Base-by-base conservation (phyloP, 1,140 invertebrate genomes). In the Tenebrio molitor region DNA sequence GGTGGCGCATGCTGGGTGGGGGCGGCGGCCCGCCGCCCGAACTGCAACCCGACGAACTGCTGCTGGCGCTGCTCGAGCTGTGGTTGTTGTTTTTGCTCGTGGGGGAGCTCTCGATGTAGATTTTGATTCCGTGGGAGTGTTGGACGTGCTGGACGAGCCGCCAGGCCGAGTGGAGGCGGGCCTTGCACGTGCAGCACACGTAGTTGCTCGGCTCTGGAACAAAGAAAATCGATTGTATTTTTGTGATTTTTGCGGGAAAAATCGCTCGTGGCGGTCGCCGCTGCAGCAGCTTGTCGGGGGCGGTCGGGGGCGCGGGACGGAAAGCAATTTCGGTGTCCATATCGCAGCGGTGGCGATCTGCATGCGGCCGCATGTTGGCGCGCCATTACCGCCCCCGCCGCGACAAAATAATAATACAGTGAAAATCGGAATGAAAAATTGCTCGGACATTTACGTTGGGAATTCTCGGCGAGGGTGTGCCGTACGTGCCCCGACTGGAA, bases 121-220 rank as follows among this genome's bases (percentile, higher is more conserved):
- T 95, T 82, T 96, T 94, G 70, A 97, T 91, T 14, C 96, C 96
- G 82, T 98, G 97, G 46, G 92, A 90, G 75, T 93, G 93, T 84
- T 99, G 97, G 12, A 94, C 96, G 82, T 99, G 97, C 82, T 98
- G 96, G 7, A 99, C 88, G 72, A 99, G 86, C 42, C 91, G 88
- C 97, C 97, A 99, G 0, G 97, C 96, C 16, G 96, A 97, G 75
- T 91, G 90, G 62, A 95, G 90, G 39, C 93, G 90, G 63, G 93
- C 91, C 76, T 96, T 96, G 85, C 97, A 99, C 25, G 96, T 97
- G 12, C 91, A 96, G 84, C 97, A 99, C 36, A 96, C 91, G 82
- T 97, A 94, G 87, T 94, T 94, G 83, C 92, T 92, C 71, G 97
- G 97, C 87, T 99, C 97, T 98, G 93, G 90, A 93, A 89, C 88